Evolutionary conservation across 2,113 vertebrate genomes (phyloP).

Genomic region (Astatoreochromis straeleni): DNA sequence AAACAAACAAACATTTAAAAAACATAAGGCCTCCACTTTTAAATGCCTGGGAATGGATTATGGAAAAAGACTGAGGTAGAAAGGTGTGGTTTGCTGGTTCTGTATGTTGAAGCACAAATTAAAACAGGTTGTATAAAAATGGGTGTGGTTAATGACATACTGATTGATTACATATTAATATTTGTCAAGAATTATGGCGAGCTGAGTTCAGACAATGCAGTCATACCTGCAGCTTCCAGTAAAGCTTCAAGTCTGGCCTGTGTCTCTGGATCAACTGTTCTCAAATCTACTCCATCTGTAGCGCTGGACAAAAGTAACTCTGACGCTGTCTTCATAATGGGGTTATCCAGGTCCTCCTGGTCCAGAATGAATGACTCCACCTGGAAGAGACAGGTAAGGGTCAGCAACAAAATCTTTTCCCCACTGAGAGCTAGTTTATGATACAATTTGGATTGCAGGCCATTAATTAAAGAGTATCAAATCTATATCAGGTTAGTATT

Average conservation of each 20-base stretch:
- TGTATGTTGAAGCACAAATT: not conserved
- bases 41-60: not conserved
- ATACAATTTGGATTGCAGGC: not conserved
- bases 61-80: not conserved
- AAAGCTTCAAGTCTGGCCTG: conserved; percentile 95
- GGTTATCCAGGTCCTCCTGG: conserved; percentile 98
- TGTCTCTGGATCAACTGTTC: conserved; percentile 97
- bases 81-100: not conserved
- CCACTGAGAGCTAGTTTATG: not conserved
- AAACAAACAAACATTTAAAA: not conserved
- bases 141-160: not conserved
- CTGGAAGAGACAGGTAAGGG: conserved; percentile 49
- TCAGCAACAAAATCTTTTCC: not conserved
- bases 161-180: not conserved
- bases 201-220: not conserved
- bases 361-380: conserved; percentile 99
- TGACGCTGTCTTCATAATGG: conserved; percentile 96
- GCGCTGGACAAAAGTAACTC: conserved; percentile 93
- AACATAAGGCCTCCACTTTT: not conserved
- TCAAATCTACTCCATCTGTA: conserved; percentile 91
- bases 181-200: not conserved
- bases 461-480: not conserved
- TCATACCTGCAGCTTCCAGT: conserved; percentile 94
- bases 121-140: not conserved
- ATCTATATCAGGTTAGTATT: not conserved